Percentiles rank a stretch among this genome's conserved stretches.
Conservation (phyloP, 2,888 invertebrate genomes). For the Tiliacea citrago region DNA sequence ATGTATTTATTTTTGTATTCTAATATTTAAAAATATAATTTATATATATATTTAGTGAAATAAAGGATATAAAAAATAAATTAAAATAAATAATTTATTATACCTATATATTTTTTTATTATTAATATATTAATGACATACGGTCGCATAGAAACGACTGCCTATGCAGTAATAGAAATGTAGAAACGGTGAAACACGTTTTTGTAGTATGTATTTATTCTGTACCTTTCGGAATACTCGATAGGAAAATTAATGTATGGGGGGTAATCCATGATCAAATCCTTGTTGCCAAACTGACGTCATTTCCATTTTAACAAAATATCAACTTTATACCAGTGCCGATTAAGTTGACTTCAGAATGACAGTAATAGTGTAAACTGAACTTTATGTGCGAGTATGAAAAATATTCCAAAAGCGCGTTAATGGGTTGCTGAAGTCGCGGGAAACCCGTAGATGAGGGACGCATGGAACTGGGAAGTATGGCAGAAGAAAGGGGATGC, state of each 20-base stretch:
- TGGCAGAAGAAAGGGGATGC: too few relatives aligned
- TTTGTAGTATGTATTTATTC: background rate
- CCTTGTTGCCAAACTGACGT: background rate
- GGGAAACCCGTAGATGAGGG: too few relatives aligned
- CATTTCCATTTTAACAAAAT: background rate
- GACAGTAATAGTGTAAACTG: background rate
- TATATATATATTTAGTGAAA: too few relatives aligned
- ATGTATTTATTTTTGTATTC: too few relatives aligned
- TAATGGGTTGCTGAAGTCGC: too few relatives aligned
- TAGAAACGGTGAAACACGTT: conserved; percentile 6
- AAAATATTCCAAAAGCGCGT: too few relatives aligned
- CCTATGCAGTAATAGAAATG: background rate
- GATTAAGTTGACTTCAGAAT: background rate
- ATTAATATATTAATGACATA: conserved; percentile 30
- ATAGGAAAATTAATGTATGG: background rate
- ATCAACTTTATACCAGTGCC: background rate
- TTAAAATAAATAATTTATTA: too few relatives aligned
- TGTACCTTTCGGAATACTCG: background rate
- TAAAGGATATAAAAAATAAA: too few relatives aligned
- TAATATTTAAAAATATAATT: too few relatives aligned
- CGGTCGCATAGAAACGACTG: background rate
- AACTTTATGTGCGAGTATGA: background rate
- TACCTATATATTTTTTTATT: too few relatives aligned
- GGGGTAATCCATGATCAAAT: background rate
- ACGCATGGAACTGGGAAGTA: too few relatives aligned